Conservation (phyloP, 2,888 invertebrate species). For the Sclerodermus sp. region DNA sequence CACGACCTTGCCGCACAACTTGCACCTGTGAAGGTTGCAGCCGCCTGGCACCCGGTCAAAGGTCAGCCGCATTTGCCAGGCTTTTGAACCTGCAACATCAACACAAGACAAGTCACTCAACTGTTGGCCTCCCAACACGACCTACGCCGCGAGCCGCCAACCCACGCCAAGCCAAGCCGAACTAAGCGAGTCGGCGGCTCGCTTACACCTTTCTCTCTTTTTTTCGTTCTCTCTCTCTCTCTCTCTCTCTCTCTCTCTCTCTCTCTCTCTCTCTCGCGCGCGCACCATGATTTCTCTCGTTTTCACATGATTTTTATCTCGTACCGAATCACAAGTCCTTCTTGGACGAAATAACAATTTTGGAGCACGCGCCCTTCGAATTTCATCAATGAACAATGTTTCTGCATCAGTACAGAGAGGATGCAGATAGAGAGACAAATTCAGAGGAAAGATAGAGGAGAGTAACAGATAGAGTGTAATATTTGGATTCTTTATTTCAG, state of each 20-base stretch:
- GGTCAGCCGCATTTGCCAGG: conserved; percentile 93
- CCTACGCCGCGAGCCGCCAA: conserved; percentile 33
- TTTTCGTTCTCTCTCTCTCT: conserved; percentile 7
- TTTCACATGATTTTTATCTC: no score
- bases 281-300: not conserved
- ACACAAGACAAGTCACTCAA: conserved; percentile 60
- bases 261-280: not conserved
- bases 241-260: not conserved
- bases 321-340: no score
- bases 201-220: not conserved
- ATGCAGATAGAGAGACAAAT: no score
- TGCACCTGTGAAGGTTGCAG: conserved; percentile 91
- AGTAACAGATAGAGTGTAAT: no score
- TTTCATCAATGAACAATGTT: no score
- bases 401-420: no score
- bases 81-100: conserved; percentile 87
- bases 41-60: conserved; percentile 91
- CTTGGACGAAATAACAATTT: no score
- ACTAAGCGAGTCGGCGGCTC: conserved; percentile 16
- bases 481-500: no score
- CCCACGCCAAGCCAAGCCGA: conserved; percentile 15
- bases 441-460: no score
- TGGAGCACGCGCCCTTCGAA: no score
- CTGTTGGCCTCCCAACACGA: conserved; percentile 48
- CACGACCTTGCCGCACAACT: conserved; percentile 92